Percentiles rank a stretch among this genome's conserved stretches.
Evolutionary conservation across 1,140 invertebrate species (phyloP).

Genomic region (Dreissena polymorpha): DNA sequence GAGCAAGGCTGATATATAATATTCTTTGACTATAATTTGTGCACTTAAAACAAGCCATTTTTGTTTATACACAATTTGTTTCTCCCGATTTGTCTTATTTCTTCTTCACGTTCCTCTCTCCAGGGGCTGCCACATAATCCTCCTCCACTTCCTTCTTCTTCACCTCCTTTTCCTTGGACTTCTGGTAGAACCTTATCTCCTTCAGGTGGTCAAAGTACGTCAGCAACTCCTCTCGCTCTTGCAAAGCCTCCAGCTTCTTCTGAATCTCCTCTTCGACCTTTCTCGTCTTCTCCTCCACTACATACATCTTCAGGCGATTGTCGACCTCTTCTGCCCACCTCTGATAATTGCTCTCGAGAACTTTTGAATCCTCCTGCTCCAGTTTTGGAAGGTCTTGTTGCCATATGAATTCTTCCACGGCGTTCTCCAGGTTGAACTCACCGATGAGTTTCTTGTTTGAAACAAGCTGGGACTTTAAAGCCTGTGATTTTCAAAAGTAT

Average conservation of each 20-base stretch:
- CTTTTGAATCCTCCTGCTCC: slow-evolving; percentile 12
- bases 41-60: too few species aligned
- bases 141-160: not conserved
- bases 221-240: slow-evolving; percentile 43
- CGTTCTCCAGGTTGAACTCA: not conserved
- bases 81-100: too few species aligned
- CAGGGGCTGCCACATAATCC: slow-evolving; percentile 41
- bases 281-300: not conserved
- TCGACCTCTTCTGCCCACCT: slow-evolving; percentile 20
- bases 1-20: too few species aligned
- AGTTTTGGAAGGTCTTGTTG: not conserved
- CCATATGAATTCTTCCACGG: slow-evolving; percentile 8
- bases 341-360: not conserved
- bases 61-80: too few species aligned
- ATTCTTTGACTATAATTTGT: too few species aligned
- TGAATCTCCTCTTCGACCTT: slow-evolving; percentile 7
- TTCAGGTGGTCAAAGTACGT: slow-evolving; percentile 33
- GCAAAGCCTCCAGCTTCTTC: slow-evolving; percentile 12
- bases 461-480: not conserved
- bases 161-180: not conserved
- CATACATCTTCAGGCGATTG: not conserved
- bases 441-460: slow-evolving; percentile 3
- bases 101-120: slow-evolving; percentile 28
- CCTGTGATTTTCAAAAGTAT: too few species aligned
- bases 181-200: not conserved